Evolutionary conservation across 2,888 invertebrate species (phyloP).

Genomic region (Lasioglossum villosulum): DNA sequence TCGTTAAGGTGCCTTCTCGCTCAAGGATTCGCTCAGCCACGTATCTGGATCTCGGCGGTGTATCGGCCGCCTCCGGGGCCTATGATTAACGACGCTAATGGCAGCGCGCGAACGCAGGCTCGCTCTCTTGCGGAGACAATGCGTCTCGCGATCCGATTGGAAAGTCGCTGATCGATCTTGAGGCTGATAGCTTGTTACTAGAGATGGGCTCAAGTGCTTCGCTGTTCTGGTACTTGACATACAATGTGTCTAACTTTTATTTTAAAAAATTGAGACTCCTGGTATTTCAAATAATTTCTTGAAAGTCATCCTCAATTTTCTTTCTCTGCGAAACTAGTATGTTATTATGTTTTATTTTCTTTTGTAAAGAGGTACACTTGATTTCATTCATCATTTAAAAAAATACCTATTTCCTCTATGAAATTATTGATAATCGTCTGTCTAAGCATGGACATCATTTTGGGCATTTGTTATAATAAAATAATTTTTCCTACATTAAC

Average conservation of each 20-base stretch:
- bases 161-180: conserved; percentile 64
- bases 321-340: not conserved
- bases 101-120: conserved; percentile 26
- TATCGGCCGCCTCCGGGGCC: conserved; percentile 46
- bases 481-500: not conserved
- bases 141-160: conserved; percentile 56
- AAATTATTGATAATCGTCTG: too few relatives aligned
- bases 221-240: not conserved
- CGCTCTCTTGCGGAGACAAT: conserved; percentile 60
- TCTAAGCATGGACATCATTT: not conserved
- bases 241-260: not conserved
- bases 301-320: not conserved
- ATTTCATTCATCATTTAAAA: too few relatives aligned
- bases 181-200: conserved; percentile 53
- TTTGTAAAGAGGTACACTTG: not conserved
- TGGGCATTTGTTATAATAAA: not conserved
- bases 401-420: too few relatives aligned
- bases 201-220: not conserved
- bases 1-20: conserved; percentile 64
- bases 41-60: conserved; percentile 61
- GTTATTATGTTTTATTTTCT: not conserved
- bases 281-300: not conserved
- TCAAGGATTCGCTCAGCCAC: conserved; percentile 60
- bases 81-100: conserved; percentile 67
- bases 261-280: not conserved